Evolutionary conservation across 2,888 invertebrate species (phyloP).

Genomic region (Limnephilus rhombicus): DNA sequence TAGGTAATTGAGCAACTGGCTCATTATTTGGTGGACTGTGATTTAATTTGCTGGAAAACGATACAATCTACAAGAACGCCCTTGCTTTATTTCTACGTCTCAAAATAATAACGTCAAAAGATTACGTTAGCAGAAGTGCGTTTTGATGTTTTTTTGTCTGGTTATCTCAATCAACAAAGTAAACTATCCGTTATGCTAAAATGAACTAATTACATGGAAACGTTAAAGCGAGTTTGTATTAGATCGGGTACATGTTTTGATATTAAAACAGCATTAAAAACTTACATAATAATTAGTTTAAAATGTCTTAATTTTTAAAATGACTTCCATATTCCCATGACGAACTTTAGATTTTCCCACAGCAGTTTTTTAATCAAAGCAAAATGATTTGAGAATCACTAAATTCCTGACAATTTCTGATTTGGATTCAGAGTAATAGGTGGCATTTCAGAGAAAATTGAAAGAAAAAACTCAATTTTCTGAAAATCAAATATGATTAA

Average conservation of each 20-base stretch:
- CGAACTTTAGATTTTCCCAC: background rate
- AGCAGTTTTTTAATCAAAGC: background rate
- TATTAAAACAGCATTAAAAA: background rate
- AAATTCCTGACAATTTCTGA: background rate
- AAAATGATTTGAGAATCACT: background rate
- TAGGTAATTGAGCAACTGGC: constrained; percentile 39
- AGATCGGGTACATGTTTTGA: background rate
- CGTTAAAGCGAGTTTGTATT: background rate
- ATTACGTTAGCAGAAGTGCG: background rate
- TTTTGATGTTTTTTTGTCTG: background rate
- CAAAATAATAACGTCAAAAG: constrained; percentile 21
- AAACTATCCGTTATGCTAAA: background rate
- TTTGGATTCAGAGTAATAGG: background rate
- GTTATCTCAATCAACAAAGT: background rate
- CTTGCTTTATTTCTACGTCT: background rate
- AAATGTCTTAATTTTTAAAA: background rate
- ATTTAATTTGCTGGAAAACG: constrained; percentile 34
- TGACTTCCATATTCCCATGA: background rate
- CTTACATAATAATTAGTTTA: background rate
- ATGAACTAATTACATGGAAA: background rate
- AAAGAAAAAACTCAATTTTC: background rate
- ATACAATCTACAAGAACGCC: constrained; percentile 22
- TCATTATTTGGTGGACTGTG: constrained; percentile 22
- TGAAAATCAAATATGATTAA: background rate
- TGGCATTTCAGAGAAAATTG: background rate